Percentiles rank a stretch among this genome's conserved stretches.
Conservation (phyloP, 2,113 vertebrate genomes). For the Serinus canaria region DNA sequence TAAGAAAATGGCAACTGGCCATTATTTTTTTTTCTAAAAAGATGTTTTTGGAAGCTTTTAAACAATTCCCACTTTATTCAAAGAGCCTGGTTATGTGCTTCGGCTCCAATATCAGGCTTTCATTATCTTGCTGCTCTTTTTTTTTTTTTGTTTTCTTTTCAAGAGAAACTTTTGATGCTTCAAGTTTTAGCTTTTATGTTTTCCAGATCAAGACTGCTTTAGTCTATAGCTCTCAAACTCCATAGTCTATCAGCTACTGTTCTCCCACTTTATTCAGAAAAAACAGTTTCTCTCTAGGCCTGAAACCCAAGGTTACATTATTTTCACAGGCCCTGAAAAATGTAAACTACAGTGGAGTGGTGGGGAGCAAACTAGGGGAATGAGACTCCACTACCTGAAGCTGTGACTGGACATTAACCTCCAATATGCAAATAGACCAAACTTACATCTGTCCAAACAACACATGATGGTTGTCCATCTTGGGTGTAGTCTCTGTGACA, state of each 20-base stretch:
- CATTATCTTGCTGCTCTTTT: neutral
- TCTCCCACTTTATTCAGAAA: neutral
- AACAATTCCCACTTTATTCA: neutral
- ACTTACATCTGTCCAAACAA: neutral
- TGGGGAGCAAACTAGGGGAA: neutral
- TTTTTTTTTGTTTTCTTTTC: neutral
- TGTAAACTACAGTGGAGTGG: neutral
- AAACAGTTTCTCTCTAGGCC: neutral
- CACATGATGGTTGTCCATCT: rapidly evolving
- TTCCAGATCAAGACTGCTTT: neutral
- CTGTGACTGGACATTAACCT: neutral
- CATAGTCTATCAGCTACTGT: neutral
- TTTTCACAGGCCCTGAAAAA: neutral
- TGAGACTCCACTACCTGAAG: neutral
- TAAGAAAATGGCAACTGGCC: neutral
- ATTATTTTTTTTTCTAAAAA: neutral
- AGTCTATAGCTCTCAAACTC: neutral
- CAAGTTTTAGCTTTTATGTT: neutral
- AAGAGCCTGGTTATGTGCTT: neutral
- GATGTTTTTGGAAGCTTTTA: neutral
- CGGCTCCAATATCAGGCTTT: neutral
- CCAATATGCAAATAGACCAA: neutral
- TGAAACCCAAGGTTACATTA: neutral
- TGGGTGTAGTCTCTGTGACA: neutral
- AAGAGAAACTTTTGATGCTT: neutral